phyloP scores from a whole-genome alignment of 92 coral and sea anemone genomes.

The Galaxea fascicularis region DNA sequence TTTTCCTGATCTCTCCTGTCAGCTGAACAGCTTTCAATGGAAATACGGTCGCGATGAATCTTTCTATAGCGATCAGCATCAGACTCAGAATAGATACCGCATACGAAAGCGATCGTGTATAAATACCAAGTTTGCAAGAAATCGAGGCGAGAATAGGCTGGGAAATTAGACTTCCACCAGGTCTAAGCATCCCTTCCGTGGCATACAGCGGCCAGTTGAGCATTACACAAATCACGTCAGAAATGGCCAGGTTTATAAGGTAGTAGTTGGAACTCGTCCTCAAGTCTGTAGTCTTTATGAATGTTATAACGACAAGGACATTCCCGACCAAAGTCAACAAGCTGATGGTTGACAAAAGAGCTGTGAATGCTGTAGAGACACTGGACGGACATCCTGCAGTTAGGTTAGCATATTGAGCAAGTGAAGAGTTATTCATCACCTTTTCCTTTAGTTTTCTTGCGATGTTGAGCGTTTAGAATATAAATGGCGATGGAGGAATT shows the following conservation, averaged over 20 bases:
- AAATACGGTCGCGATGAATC: conserved; percentile 6
- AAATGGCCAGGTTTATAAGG: conserved; percentile 4
- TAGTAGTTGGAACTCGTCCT: conserved; percentile 14
- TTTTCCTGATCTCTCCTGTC: neutral
- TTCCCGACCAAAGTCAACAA: neutral
- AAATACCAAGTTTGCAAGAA: conserved; percentile 2
- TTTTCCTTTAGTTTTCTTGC: neutral
- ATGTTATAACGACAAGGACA: neutral
- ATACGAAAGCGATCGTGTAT: neutral
- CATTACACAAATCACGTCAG: neutral
- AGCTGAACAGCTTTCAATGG: neutral
- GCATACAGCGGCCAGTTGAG: conserved; percentile 18
- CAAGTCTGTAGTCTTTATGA: neutral
- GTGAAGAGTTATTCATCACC: neutral
- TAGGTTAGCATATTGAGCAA: neutral
- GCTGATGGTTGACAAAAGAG: neutral
- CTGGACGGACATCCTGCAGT: neutral
- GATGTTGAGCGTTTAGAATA: neutral
- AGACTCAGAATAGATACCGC: conserved; percentile 11
- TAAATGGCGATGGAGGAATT: neutral
- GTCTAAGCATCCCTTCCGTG: neutral
- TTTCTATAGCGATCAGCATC: conserved; percentile 11
- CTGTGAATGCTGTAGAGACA: neutral
- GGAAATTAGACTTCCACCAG: neutral
- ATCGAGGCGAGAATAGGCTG: neutral